Percentiles rank a stretch among this genome's conserved stretches.
Evolutionary conservation across 2,113 vertebrate species (phyloP).

Genomic region (Alethe castanea): DNA sequence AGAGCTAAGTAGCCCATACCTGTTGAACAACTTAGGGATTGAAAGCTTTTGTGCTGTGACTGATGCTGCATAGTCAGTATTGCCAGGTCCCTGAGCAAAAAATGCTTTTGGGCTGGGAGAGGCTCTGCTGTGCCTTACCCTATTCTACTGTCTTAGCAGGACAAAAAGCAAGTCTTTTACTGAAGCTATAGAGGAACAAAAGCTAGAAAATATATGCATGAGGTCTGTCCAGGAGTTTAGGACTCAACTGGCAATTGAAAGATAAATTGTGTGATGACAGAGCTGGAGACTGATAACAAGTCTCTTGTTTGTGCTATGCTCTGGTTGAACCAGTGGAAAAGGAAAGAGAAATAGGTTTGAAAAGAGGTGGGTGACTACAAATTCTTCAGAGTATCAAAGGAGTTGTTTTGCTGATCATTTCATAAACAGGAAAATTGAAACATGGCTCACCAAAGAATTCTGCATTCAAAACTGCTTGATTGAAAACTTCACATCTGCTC

Average conservation of each 20-base stretch:
- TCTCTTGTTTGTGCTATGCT: background rate
- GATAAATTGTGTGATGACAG: background rate
- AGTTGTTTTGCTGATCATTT: background rate
- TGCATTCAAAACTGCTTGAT: background rate
- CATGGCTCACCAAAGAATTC: background rate
- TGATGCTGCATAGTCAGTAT: background rate
- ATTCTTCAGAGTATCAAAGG: background rate
- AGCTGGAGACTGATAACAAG: background rate
- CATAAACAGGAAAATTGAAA: background rate
- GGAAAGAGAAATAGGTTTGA: background rate
- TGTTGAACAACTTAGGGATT: background rate
- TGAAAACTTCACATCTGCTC: background rate
- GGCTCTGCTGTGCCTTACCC: background rate
- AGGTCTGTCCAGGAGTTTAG: background rate
- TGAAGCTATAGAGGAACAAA: background rate
- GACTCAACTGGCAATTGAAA: background rate
- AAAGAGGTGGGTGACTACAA: background rate
- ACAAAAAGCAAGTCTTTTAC: background rate
- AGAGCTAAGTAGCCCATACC: background rate
- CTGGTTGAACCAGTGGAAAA: background rate
- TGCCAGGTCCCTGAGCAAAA: background rate
- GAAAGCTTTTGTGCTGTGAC: background rate
- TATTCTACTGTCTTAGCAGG: background rate
- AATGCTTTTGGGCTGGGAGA: background rate
- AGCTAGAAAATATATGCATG: background rate